Percentiles rank a stretch among this genome's conserved stretches.
Evolutionary conservation across 2,888 invertebrate species (phyloP).

Genomic region (Pseudococcus jackbeardsleyi): DNA sequence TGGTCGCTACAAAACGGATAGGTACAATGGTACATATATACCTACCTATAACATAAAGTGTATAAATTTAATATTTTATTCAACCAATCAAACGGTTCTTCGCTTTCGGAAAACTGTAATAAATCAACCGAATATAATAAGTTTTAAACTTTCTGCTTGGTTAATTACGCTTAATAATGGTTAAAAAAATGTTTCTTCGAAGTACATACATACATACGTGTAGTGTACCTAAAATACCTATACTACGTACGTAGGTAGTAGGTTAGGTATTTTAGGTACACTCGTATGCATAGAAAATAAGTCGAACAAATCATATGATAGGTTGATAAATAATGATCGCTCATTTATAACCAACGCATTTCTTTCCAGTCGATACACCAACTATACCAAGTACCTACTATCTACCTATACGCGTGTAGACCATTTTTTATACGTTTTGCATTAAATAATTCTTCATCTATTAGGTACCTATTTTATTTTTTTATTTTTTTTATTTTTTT

Average conservation of each 20-base stretch:
- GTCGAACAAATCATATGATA: conserved; percentile 49
- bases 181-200: conserved; percentile 49
- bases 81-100: conserved; percentile 39
- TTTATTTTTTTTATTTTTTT: neutral
- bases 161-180: conserved; percentile 50
- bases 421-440: conserved; percentile 43
- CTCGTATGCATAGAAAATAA: conserved; percentile 15
- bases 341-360: conserved; percentile 53
- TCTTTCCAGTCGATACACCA: conserved; percentile 31
- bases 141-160: conserved; percentile 36
- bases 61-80: conserved; percentile 48
- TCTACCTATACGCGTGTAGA: neutral
- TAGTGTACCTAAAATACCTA: too few species aligned
- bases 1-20: neutral
- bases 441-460: conserved; percentile 19
- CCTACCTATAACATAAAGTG: neutral
- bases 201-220: too few species aligned
- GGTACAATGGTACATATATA: too few species aligned
- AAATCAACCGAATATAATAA: conserved; percentile 54
- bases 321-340: conserved; percentile 52
- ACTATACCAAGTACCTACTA: too few species aligned
- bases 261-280: too few species aligned
- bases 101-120: neutral
- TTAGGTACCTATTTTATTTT: too few species aligned
- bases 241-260: too few species aligned